phyloP scores from a whole-genome alignment of 2,797 vertebrate genomes.

The Potorous gilbertii region DNA sequence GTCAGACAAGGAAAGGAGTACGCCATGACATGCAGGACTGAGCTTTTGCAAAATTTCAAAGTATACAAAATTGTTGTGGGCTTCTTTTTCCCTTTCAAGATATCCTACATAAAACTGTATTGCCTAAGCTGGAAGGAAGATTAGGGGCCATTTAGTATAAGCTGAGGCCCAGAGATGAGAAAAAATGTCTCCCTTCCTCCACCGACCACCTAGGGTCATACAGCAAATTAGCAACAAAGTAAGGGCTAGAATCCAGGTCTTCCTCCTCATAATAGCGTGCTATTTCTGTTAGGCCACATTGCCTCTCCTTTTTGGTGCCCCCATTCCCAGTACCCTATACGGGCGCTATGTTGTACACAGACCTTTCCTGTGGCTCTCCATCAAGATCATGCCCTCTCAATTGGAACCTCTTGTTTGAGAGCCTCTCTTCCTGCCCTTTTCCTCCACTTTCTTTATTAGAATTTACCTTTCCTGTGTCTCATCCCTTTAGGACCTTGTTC shows the following conservation, averaged over 20 bases:
- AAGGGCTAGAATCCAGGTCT: background rate
- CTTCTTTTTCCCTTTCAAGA: background rate
- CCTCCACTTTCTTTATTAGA: background rate
- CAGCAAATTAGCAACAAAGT: background rate
- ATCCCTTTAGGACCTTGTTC: too few relatives aligned
- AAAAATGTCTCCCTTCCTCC: too few relatives aligned
- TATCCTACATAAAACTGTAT: background rate
- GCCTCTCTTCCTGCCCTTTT: background rate
- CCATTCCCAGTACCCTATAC: background rate
- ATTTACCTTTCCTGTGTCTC: background rate
- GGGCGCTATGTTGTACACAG: too few relatives aligned
- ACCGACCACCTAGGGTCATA: background rate
- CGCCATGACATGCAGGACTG: background rate
- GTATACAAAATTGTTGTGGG: background rate
- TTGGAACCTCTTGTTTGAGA: background rate
- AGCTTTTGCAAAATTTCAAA: background rate
- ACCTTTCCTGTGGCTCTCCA: background rate
- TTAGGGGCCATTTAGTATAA: background rate
- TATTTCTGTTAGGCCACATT: background rate
- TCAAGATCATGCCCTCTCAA: background rate
- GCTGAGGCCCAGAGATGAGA: background rate
- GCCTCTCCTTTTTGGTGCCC: background rate
- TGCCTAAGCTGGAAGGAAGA: background rate
- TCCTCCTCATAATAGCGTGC: background rate
- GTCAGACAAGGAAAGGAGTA: background rate